These are phyloP conservation scores for Podabrus alpinus DNA, from an alignment of 2,888 invertebrate genomes.

Conservation along the genomic window DNA sequence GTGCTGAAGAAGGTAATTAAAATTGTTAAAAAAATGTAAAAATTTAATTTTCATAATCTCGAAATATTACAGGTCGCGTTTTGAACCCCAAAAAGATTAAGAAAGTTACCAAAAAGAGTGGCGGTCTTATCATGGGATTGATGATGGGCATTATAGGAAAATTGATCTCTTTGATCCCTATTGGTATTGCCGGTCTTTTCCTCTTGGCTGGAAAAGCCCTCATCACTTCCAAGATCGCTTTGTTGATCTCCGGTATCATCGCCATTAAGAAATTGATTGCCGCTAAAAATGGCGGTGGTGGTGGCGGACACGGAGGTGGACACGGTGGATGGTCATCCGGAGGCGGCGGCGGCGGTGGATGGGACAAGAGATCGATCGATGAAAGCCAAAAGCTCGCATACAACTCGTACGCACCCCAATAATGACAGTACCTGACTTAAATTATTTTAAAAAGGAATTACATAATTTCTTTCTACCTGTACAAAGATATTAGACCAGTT, in stretches of 20 bases:
- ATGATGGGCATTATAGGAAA: constrained; percentile 88
- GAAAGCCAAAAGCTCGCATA: constrained; percentile 73
- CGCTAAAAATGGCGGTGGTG: constrained; percentile 65
- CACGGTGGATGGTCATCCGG: constrained; percentile 14
- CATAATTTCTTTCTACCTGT: constrained; percentile 6
- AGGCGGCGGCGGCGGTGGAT: constrained; percentile 62
- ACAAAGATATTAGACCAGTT: constrained; percentile 22
- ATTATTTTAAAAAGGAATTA: constrained; percentile 1
- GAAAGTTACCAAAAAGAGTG: constrained; percentile 65
- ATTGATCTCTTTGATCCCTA: constrained; percentile 78
- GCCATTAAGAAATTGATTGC: constrained; percentile 80
- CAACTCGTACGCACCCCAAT: constrained; percentile 63
- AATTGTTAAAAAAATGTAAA: background rate
- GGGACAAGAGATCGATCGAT: constrained; percentile 71
- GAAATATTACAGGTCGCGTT: background rate
- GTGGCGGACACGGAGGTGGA: constrained; percentile 49
- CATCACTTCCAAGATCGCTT: constrained; percentile 77
- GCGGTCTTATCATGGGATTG: constrained; percentile 85
- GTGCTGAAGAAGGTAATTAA: constrained; percentile 74
- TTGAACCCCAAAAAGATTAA: constrained; percentile 48
- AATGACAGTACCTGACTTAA: constrained; percentile 32
- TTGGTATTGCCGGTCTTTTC: constrained; percentile 81
- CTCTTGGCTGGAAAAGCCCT: constrained; percentile 84
- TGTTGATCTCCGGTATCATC: constrained; percentile 80
- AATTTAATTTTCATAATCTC: constrained; percentile 3